Conservation (phyloP, 2,113 vertebrate species). For the Carassius gibelio region DNA sequence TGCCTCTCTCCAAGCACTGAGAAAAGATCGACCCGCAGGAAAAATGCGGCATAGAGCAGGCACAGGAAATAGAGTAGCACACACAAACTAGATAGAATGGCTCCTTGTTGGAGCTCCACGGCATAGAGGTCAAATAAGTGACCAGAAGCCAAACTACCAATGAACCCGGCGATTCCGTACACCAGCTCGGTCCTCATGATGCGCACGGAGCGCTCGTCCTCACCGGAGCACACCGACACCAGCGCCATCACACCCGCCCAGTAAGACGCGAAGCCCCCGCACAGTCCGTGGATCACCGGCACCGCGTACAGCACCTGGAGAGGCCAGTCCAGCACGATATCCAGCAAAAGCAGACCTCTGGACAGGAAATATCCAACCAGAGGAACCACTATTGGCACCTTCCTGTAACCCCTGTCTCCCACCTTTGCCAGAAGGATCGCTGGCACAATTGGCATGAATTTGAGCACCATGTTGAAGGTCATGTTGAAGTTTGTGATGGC, state of each 20-base stretch:
- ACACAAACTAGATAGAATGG: constrained; percentile 78
- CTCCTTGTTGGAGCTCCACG: constrained; percentile 70
- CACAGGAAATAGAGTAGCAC: constrained; percentile 76
- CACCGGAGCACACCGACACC: constrained; percentile 77
- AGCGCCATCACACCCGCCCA: constrained; percentile 88
- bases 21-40: constrained; percentile 65
- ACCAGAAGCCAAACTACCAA: constrained; percentile 88
- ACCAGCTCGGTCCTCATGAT: constrained; percentile 85
- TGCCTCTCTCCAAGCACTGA: constrained; percentile 61
- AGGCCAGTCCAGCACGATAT: constrained; percentile 78
- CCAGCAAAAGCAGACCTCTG: constrained; percentile 77
- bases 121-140: constrained; percentile 83
- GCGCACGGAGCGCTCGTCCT: constrained; percentile 76
- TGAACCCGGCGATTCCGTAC: constrained; percentile 82
- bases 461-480: constrained; percentile 81
- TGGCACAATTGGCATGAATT: constrained; percentile 81
- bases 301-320: constrained; percentile 83
- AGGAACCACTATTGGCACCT: constrained; percentile 80
- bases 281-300: constrained; percentile 80
- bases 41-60: constrained; percentile 75
- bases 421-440: constrained; percentile 82
- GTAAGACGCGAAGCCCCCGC: constrained; percentile 81
- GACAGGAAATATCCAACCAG: constrained; percentile 84
- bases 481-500: constrained; percentile 89
- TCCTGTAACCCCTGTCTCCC: constrained; percentile 83